Conservation (phyloP, 1,140 invertebrate genomes). For the Nebria ingens region DNA sequence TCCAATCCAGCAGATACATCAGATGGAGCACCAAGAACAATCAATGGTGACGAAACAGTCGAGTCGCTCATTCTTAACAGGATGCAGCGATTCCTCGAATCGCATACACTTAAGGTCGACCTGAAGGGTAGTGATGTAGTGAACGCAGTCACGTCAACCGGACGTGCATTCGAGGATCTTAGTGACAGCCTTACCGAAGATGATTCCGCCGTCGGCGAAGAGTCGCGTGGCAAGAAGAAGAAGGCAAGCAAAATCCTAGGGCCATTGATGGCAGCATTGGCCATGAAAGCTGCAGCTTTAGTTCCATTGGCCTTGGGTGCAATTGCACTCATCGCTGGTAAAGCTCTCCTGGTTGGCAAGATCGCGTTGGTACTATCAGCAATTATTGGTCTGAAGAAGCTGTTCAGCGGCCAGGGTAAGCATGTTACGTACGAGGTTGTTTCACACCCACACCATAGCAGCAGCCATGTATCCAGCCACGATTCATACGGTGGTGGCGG, state of each 20-base stretch:
- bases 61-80: conserved; percentile 55
- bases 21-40: conserved; percentile 60
- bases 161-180: conserved; percentile 61
- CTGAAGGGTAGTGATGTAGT: conserved; percentile 73
- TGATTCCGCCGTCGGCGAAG: conserved; percentile 46
- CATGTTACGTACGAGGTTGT: conserved; percentile 78
- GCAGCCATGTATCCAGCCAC: conserved; percentile 52
- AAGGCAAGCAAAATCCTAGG: conserved; percentile 69
- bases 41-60: conserved; percentile 49
- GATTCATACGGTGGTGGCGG: conserved; percentile 47
- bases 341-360: conserved; percentile 72
- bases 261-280: conserved; percentile 59
- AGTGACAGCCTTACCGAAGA: conserved; percentile 49
- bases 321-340: conserved; percentile 73
- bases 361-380: conserved; percentile 70
- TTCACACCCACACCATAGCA: conserved; percentile 64
- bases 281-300: conserved; percentile 65
- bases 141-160: conserved; percentile 63
- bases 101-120: conserved; percentile 72
- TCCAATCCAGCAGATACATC: conserved; percentile 44
- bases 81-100: conserved; percentile 60
- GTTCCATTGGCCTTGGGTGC: conserved; percentile 64
- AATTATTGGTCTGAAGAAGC: conserved; percentile 72
- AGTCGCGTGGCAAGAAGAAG: conserved; percentile 68
- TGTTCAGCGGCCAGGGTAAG: conserved; percentile 54